Evolutionary conservation across 1,140 invertebrate species (phyloP).

Genomic region (Thalassaphorura encarpata): DNA sequence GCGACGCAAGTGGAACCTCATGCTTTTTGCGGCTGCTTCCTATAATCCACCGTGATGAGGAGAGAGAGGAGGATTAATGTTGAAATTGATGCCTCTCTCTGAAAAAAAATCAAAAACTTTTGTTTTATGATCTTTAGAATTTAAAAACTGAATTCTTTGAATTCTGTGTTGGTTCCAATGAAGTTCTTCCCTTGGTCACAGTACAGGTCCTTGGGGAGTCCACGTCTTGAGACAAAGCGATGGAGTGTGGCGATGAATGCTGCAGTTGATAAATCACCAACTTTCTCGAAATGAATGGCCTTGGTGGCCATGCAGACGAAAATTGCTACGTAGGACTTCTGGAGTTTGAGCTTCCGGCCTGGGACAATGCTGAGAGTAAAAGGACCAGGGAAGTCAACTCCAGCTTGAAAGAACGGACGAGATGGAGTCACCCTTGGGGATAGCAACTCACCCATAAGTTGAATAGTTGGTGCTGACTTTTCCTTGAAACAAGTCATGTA

Average conservation of each 20-base stretch:
- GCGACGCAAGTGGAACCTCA: constrained; percentile 33
- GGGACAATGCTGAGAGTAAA: constrained; percentile 33
- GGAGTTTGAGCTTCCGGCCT: constrained; percentile 16
- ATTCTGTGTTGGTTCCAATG: constrained; percentile 33
- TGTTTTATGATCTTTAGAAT: background rate
- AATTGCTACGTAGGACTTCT: constrained; percentile 20
- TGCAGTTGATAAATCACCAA: constrained; percentile 15
- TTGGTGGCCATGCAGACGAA: constrained; percentile 19
- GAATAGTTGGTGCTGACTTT: constrained; percentile 28
- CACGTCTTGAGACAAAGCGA: constrained; percentile 18
- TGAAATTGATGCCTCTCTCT: constrained; percentile 27
- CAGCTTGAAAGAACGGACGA: constrained; percentile 36
- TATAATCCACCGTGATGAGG: constrained; percentile 36
- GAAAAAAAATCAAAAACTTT: background rate
- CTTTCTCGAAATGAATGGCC: constrained; percentile 24
- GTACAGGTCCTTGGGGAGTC: constrained; percentile 29
- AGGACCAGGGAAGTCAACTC: constrained; percentile 39
- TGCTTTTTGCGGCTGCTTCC: constrained; percentile 35
- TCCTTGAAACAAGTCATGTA: constrained; percentile 16
- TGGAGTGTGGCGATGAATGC: constrained; percentile 18
- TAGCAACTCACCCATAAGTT: constrained; percentile 37
- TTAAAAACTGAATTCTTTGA: constrained; percentile 14
- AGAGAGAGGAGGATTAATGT: constrained; percentile 35
- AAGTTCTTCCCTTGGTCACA: constrained; percentile 37
- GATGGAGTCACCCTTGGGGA: constrained; percentile 27